Percentiles rank a stretch among this genome's conserved stretches.
Evolutionary conservation across 1,140 invertebrate genomes (phyloP).

Genomic region (Pygmarrhopalites habei): DNA sequence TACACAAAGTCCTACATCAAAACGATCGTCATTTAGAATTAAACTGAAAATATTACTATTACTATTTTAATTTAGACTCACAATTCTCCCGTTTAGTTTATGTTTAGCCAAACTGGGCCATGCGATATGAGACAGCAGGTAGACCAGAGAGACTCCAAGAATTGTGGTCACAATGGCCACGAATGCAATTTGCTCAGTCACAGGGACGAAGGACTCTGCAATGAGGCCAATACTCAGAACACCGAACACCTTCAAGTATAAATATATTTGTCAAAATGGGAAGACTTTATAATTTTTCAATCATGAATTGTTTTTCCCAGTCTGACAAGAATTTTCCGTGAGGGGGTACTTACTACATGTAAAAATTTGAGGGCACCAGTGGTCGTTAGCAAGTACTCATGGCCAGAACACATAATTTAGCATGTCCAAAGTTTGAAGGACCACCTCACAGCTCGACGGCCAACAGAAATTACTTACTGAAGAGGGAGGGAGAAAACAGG

Average conservation of each 20-base stretch:
- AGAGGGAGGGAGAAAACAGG: too few relatives aligned
- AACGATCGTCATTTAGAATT: too few relatives aligned
- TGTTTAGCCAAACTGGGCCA: background rate
- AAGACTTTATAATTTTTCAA: too few relatives aligned
- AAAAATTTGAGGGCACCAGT: background rate
- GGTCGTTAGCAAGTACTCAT: background rate
- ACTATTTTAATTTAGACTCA: background rate
- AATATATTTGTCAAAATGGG: too few relatives aligned
- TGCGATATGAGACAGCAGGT: background rate
- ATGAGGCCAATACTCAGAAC: constrained; percentile 1
- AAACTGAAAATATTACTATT: too few relatives aligned
- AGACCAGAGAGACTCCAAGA: background rate
- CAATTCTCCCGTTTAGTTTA: background rate
- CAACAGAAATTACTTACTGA: too few relatives aligned
- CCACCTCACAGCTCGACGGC: too few relatives aligned
- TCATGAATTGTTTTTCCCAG: too few relatives aligned
- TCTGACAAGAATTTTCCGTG: too few relatives aligned
- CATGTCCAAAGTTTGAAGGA: too few relatives aligned
- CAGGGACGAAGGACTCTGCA: background rate
- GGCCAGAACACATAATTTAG: too few relatives aligned
- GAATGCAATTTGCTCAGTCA: background rate
- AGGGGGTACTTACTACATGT: background rate
- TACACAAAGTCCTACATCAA: constrained; percentile 3
- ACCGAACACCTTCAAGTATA: constrained; percentile 1
- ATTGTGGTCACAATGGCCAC: background rate